Percentiles rank a stretch among this genome's conserved stretches.
Conservation (phyloP, 2,888 invertebrate genomes). For the Metalampra italica region DNA sequence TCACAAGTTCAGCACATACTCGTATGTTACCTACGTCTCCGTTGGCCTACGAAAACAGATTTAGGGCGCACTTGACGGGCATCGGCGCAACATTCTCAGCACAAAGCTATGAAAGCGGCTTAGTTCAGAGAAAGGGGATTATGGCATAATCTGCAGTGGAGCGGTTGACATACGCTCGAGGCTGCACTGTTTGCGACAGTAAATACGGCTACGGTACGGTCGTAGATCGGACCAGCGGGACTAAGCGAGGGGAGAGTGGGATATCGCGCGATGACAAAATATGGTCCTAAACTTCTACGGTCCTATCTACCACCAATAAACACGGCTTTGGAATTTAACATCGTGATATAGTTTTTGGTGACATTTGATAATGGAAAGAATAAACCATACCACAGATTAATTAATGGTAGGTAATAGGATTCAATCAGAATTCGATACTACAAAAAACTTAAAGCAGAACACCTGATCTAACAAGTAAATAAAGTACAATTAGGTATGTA, state of each 20-base stretch:
- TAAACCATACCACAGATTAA: no score
- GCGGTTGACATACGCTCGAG: constrained; percentile 68
- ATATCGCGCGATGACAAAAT: not conserved
- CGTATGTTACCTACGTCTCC: constrained; percentile 7
- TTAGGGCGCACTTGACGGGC: constrained; percentile 65
- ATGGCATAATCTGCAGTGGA: constrained; percentile 66
- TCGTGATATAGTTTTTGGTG: not conserved
- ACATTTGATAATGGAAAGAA: no score
- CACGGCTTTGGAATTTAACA: not conserved
- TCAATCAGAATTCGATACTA: no score
- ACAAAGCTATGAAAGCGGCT: constrained; percentile 73
- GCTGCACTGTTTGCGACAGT: constrained; percentile 39
- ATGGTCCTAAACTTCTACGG: not conserved
- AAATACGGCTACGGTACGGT: constrained; percentile 29
- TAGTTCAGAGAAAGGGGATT: constrained; percentile 69
- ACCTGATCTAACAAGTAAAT: no score
- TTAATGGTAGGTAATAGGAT: no score
- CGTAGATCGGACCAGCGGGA: not conserved
- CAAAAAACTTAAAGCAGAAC: no score
- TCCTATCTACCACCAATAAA: no score
- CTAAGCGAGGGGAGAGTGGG: not conserved
- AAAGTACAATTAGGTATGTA: no score
- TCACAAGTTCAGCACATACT: no score
- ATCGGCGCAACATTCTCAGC: constrained; percentile 57
- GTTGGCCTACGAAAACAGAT: constrained; percentile 51